These are phyloP conservation scores for Baryphthengus martii DNA, from an alignment of 2,113 vertebrate genomes.

Conservation along the genomic window DNA sequence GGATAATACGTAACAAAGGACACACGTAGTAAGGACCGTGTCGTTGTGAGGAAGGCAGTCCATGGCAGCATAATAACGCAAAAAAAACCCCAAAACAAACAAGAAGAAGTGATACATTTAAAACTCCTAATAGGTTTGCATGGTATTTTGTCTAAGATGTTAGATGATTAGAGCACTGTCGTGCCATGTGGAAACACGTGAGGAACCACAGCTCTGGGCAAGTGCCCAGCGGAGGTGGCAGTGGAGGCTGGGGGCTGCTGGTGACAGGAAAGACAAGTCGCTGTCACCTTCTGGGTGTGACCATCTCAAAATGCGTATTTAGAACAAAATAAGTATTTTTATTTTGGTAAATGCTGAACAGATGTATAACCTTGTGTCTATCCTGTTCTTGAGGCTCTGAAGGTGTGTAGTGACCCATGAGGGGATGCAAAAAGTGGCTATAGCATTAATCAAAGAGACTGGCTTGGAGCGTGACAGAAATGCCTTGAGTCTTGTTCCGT, in stretches of 20 bases:
- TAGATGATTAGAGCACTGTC: neutral
- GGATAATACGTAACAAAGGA: neutral
- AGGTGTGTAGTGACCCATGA: rapidly evolving
- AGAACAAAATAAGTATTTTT: neutral
- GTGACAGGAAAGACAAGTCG: rapidly evolving
- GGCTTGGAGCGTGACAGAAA: neutral
- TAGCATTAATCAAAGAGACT: neutral
- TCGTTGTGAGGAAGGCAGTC: neutral
- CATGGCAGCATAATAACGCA: neutral
- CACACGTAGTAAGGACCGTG: neutral
- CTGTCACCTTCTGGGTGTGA: neutral
- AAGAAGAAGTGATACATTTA: neutral
- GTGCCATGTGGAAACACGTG: neutral
- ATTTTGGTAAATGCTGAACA: neutral
- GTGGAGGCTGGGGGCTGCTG: neutral
- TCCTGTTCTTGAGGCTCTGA: neutral
- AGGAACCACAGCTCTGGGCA: neutral
- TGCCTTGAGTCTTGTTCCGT: neutral
- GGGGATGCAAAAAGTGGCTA: neutral
- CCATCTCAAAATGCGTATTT: rapidly evolving
- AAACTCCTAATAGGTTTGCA: neutral
- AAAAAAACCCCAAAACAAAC: neutral
- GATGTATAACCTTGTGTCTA: neutral
- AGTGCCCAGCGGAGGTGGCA: rapidly evolving
- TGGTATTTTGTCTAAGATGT: neutral